Evolutionary conservation across 2,888 invertebrate species (phyloP).

Genomic region (Boloria selene): DNA sequence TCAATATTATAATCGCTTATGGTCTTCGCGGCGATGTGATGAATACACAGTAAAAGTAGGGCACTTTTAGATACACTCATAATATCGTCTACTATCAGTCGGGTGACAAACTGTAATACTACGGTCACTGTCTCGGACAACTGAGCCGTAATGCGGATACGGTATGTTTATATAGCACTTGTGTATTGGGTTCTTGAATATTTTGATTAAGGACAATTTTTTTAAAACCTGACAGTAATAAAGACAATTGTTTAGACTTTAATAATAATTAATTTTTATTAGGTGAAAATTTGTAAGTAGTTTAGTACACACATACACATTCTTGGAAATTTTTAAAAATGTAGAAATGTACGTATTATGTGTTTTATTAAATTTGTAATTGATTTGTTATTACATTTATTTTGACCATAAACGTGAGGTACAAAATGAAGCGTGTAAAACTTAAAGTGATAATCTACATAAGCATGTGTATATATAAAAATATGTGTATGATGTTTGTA

Average conservation of each 20-base stretch:
- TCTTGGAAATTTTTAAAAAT: too few species aligned
- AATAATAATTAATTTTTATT: too few species aligned
- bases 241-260: not conserved
- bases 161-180: constrained; percentile 43
- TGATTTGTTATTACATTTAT: too few species aligned
- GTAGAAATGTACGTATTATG: too few species aligned
- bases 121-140: constrained; percentile 38
- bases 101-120: constrained; percentile 42
- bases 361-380: too few species aligned
- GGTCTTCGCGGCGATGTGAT: constrained; percentile 42
- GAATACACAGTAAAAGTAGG: constrained; percentile 35
- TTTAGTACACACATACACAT: too few species aligned
- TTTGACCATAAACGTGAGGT: too few species aligned
- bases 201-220: not conserved
- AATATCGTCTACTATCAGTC: constrained; percentile 35
- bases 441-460: too few species aligned
- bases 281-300: too few species aligned
- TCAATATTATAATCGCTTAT: constrained; percentile 50
- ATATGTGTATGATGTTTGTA: too few species aligned
- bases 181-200: not conserved
- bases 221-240: not conserved
- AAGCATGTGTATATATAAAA: too few species aligned
- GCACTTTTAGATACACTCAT: constrained; percentile 26
- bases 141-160: constrained; percentile 38
- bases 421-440: too few species aligned